Conservation (phyloP, 2,797 vertebrate genomes). For the Danio choprae region DNA sequence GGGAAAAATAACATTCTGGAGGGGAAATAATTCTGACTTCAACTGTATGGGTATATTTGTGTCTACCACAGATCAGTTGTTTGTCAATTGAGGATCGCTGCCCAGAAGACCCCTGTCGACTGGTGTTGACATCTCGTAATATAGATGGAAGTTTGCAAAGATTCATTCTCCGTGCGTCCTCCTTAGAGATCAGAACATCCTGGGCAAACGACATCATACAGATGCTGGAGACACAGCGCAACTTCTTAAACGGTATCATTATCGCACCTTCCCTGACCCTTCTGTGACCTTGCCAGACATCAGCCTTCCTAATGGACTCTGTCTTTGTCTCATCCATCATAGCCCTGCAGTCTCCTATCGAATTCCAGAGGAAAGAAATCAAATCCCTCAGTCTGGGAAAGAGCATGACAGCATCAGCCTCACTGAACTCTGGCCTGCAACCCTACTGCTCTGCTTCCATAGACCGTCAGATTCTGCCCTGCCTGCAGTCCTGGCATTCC, state of each 20-base stretch:
- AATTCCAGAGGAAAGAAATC: constrained; percentile 89
- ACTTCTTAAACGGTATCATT: constrained; percentile 88
- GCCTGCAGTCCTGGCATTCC: constrained; percentile 75
- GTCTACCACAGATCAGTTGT: constrained; percentile 83
- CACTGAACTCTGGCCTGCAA: constrained; percentile 64
- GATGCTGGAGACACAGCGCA: constrained; percentile 88
- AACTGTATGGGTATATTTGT: neutral
- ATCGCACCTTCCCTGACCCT: neutral
- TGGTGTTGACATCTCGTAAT: constrained; percentile 85
- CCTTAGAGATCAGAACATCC: constrained; percentile 77
- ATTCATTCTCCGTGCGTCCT: constrained; percentile 82
- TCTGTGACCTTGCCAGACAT: neutral
- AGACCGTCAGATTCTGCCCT: constrained; percentile 73
- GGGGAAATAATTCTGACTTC: too few species aligned
- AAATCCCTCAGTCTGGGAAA: constrained; percentile 86
- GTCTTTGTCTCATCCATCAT: constrained; percentile 27
- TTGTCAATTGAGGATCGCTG: constrained; percentile 83
- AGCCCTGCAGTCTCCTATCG: constrained; percentile 92
- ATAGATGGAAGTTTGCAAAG: constrained; percentile 79
- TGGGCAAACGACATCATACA: constrained; percentile 87
- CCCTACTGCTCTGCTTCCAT: constrained; percentile 79
- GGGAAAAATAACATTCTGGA: too few species aligned
- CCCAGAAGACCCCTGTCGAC: constrained; percentile 79
- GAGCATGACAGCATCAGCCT: constrained; percentile 68
- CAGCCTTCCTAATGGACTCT: neutral